A percentile compares a stretch with the other conserved stretches of the same genome.
Conservation (phyloP, 2,888 invertebrate species). For the Drosophila helvetica region DNA sequence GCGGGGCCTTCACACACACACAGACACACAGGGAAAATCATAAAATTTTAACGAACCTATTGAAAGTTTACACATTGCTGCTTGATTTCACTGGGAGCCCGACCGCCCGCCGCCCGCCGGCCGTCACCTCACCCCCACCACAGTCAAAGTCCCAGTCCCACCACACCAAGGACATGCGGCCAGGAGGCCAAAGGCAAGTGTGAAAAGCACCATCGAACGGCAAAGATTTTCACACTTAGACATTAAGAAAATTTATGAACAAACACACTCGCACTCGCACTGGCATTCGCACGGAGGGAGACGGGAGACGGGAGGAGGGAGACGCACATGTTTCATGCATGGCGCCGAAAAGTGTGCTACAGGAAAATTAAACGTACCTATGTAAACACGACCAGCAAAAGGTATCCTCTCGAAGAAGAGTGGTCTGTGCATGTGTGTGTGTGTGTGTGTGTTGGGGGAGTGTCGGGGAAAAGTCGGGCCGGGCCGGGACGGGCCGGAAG, state of each 20-base stretch:
- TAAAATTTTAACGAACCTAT: constrained; percentile 81
- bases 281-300: background rate
- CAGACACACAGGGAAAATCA: constrained; percentile 69
- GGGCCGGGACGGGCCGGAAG: constrained; percentile 68
- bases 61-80: constrained; percentile 81
- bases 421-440: constrained; percentile 16
- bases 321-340: constrained; percentile 69
- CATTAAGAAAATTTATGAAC: constrained; percentile 75
- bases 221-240: constrained; percentile 82
- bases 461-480: constrained; percentile 46
- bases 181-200: constrained; percentile 59
- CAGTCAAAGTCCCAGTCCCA: background rate
- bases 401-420: constrained; percentile 37
- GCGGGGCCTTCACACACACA: constrained; percentile 36
- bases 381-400: constrained; percentile 75
- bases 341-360: constrained; percentile 71
- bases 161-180: constrained; percentile 40
- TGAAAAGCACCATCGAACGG: constrained; percentile 82
- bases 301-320: too few species aligned
- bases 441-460: constrained; percentile 32
- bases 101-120: background rate
- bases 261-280: constrained; percentile 46
- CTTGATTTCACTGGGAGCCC: constrained; percentile 66
- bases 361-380: constrained; percentile 82
- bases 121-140: background rate